phyloP scores from a whole-genome alignment of 2,113 vertebrate species.

The Phalacrocorax aristotelis region DNA sequence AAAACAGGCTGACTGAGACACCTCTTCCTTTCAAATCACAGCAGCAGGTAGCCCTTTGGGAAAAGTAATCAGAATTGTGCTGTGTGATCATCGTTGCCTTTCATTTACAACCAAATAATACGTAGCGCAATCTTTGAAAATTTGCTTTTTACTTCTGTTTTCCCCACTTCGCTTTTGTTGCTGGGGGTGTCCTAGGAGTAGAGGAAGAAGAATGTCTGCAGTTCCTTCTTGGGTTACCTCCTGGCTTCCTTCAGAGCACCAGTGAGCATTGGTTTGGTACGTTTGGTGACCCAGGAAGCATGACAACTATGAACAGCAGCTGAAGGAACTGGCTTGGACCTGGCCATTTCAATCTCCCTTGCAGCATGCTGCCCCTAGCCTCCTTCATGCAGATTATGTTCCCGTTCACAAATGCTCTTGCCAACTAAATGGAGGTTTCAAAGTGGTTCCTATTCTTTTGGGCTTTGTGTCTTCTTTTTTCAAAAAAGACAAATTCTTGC shows the following conservation, averaged over 20 bases:
- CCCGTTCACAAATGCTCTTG: neutral
- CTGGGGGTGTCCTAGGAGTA: neutral
- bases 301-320: neutral
- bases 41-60: neutral
- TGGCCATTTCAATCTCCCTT: neutral
- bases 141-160: neutral
- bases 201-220: neutral
- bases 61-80: neutral
- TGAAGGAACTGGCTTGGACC: neutral
- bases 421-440: neutral
- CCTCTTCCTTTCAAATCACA: neutral
- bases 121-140: accelerated
- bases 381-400: neutral
- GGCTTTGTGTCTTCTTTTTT: neutral
- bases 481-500: neutral
- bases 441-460: neutral
- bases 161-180: neutral
- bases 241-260: neutral
- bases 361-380: neutral
- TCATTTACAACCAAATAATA: neutral
- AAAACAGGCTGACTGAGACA: neutral
- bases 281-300: neutral
- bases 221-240: neutral
- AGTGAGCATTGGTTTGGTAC: neutral
- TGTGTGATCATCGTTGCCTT: neutral